These are phyloP conservation scores for Sinhomidia bicolor DNA, from an alignment of 2,888 invertebrate genomes.

Conservation along the genomic window DNA sequence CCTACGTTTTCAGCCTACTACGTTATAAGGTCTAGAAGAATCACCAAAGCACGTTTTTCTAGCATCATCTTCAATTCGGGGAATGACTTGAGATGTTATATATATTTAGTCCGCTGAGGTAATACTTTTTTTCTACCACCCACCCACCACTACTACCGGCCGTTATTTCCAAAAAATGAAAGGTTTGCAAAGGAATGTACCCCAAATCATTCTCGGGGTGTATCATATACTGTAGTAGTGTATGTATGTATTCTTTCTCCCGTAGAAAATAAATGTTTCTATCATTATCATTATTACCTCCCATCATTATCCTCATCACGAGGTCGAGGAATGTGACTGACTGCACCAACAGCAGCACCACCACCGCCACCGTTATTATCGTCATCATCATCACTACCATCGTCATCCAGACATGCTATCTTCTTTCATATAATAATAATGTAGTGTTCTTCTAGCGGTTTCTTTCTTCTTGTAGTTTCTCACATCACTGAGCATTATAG, in stretches of 20 bases:
- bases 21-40: not conserved
- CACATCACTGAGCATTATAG: too few species aligned
- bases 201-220: too few species aligned
- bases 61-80: not conserved
- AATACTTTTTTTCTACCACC: not conserved
- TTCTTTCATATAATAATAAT: not conserved
- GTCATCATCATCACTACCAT: not conserved
- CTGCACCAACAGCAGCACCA: not conserved
- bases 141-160: not conserved
- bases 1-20: not conserved
- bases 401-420: not conserved
- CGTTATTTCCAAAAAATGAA: not conserved
- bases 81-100: not conserved
- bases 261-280: not conserved
- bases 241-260: not conserved
- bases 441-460: not conserved
- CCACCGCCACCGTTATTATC: not conserved
- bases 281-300: conserved; percentile 32
- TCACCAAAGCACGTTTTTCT: not conserved
- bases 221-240: not conserved
- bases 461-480: not conserved
- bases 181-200: not conserved
- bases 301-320: conserved; percentile 49
- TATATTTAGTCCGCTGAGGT: not conserved
- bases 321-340: conserved; percentile 56